Conservation (phyloP, 2,113 vertebrate species). For the Tyrannus savana region DNA sequence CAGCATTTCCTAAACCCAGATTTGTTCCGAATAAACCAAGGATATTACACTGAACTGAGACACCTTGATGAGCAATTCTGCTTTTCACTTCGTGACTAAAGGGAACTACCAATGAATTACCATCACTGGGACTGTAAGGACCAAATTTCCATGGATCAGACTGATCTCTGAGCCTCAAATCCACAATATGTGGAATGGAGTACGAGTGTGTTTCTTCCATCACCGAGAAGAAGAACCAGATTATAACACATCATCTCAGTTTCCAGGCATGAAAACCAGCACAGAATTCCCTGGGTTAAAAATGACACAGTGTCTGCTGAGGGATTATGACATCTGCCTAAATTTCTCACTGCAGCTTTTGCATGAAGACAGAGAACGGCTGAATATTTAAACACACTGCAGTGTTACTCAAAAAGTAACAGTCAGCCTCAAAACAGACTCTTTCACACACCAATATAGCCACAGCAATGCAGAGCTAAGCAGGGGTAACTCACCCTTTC, state of each 20-base stretch:
- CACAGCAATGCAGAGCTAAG: background rate
- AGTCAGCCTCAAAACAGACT: background rate
- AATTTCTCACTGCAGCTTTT: background rate
- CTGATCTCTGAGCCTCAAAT: background rate
- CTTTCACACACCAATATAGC: background rate
- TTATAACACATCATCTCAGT: background rate
- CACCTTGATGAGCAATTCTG: background rate
- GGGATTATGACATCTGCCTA: background rate
- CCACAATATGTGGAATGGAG: background rate
- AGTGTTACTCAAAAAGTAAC: background rate
- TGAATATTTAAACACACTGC: background rate
- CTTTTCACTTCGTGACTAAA: background rate
- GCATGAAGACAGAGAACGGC: accelerated
- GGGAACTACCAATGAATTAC: background rate
- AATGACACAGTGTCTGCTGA: background rate
- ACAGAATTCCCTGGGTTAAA: background rate
- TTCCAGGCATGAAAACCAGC: background rate
- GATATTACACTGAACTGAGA: background rate
- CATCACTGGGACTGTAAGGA: background rate
- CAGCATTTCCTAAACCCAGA: background rate
- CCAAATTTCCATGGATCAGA: background rate
- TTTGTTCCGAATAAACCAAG: background rate
- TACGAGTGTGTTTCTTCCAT: background rate
- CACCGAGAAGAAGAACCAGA: background rate
- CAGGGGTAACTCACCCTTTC: background rate